A percentile compares a stretch with the other conserved stretches of the same genome.
These are phyloP conservation scores for Oncorhynchus kisutch DNA, from an alignment of 2,113 vertebrate species.

Conservation along the genomic window DNA sequence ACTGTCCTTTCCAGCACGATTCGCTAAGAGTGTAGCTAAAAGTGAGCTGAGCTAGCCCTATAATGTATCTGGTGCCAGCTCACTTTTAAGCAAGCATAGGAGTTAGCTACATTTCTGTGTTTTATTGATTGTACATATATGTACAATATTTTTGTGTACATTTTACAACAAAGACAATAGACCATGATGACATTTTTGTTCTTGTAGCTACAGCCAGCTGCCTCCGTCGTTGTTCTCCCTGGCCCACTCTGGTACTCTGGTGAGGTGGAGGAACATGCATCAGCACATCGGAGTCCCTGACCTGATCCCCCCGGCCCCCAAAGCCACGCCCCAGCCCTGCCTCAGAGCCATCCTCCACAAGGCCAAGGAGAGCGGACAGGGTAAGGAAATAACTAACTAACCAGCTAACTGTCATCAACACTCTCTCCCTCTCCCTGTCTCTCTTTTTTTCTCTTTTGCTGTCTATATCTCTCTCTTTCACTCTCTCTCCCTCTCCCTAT, in stretches of 20 bases:
- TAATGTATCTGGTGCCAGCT: no score
- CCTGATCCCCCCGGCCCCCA: conserved; percentile 5
- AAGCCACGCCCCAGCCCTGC: background rate
- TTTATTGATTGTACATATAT: no score
- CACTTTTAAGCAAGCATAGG: no score
- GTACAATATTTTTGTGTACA: no score
- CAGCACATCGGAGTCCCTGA: conserved; percentile 18
- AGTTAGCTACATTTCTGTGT: no score
- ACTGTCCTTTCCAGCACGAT: no score
- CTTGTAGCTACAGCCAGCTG: conserved; percentile 78
- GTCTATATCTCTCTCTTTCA: background rate
- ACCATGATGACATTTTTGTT: background rate
- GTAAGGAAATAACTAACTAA: conserved; percentile 27
- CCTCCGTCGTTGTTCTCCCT: conserved; percentile 82
- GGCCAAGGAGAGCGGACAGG: conserved; percentile 19
- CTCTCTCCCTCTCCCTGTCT: background rate
- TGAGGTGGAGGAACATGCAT: conserved; percentile 56
- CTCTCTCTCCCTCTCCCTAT: background rate
- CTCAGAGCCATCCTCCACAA: background rate
- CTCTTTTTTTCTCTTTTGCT: background rate
- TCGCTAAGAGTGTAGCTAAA: no score
- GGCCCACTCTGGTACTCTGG: conserved; percentile 78
- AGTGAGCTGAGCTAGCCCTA: no score
- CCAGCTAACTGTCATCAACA: background rate
- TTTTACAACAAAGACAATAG: no score